Base-by-base conservation (phyloP, 2,113 vertebrate genomes). In the Symphodus melops region DNA sequence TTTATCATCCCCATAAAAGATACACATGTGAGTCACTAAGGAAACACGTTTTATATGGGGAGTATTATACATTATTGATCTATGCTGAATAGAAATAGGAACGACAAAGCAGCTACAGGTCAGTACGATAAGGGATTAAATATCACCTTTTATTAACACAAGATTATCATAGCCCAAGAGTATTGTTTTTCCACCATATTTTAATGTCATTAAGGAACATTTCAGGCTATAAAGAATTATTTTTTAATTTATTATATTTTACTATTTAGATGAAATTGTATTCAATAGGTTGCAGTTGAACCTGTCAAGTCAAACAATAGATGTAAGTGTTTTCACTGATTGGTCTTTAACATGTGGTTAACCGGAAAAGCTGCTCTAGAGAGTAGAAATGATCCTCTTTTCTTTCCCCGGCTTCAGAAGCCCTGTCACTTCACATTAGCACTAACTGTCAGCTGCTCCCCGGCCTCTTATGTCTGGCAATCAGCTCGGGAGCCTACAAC, bases 361-460 rank as follows among this genome's bases (percentile, higher is more conserved):
- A 92, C 87, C 85, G 77, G 89, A 87, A 25, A 60, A 69, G 69
- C 17, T 6, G 76, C 79, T 67, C 82, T 86, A 81, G 83, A 89
- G 87, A 86, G 81, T 48, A 60, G 72, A 90, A 33, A 77, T 4
- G 73, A 71, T 83, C 74, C 62, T 76, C 65, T 64, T n/a, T 61
- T 80, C 79, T 82, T 72, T 84, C 76, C 63, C 48, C 25, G 46
- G 82, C 85, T 91, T 82, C 89, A 88, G 87, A 89, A 88, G 84
- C 77, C 79, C 89, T 79, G 90, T 94, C 90, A 91, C 87, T 91
- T 94, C 67, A 72, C 84, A 93, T 93, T 87, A 93, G 82, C 51
- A 23, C 85, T 69, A 88, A 84, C 92, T 89, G 90, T 90, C 89
- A 92, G 88, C 89, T 88, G 85, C 73, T 88, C 79, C 87, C 77